Evolutionary conservation across 1,140 invertebrate species (phyloP).

Genomic region (Elysia chlorotica): DNA sequence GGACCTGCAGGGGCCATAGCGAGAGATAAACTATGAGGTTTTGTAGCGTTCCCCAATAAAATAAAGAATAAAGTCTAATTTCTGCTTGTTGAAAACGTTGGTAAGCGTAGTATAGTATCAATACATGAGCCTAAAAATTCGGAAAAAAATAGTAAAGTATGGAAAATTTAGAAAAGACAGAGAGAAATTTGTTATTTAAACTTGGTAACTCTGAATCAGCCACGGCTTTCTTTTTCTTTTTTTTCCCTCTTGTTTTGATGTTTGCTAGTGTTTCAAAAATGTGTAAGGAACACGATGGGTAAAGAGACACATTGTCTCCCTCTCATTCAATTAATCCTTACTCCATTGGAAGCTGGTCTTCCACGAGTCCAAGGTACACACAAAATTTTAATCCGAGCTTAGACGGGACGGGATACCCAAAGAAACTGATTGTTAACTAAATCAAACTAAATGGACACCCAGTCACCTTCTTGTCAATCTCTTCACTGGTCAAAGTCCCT

Average conservation of each 20-base stretch:
- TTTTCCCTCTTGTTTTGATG: too few relatives aligned
- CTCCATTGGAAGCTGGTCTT: not conserved
- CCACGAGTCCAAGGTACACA: not conserved
- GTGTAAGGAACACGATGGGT: too few relatives aligned
- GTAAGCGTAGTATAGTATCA: not conserved
- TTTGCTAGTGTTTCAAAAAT: too few relatives aligned
- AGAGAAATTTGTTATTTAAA: not conserved
- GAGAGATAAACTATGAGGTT: too few relatives aligned
- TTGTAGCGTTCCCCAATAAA: too few relatives aligned
- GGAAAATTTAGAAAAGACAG: not conserved
- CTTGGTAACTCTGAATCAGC: too few relatives aligned
- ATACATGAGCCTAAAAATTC: not conserved
- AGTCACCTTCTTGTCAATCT: slow-evolving; percentile 2
- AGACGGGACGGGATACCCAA: not conserved
- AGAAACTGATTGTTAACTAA: not conserved
- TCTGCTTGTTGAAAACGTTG: not conserved
- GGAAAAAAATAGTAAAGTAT: not conserved
- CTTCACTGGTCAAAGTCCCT: not conserved
- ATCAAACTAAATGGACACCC: not conserved
- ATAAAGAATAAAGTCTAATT: not conserved
- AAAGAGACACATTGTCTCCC: too few relatives aligned
- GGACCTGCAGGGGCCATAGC: slow-evolving; percentile 14
- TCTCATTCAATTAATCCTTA: too few relatives aligned
- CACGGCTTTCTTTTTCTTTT: too few relatives aligned
- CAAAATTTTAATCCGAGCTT: not conserved